A percentile compares a stretch with the other conserved stretches of the same genome.
Conservation (phyloP, 2,888 invertebrate genomes). For the Acrobasis consociella region DNA sequence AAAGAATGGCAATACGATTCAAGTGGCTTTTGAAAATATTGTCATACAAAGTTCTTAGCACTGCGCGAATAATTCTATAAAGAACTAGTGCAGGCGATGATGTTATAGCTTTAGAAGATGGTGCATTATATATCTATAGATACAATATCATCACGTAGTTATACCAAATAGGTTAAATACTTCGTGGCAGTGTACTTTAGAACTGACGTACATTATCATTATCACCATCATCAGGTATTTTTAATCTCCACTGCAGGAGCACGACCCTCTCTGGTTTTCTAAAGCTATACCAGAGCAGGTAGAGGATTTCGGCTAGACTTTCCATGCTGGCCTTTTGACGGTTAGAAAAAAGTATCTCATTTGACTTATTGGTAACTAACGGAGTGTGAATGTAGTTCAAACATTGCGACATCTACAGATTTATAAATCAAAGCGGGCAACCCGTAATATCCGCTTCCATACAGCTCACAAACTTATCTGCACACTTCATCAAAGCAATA, state of each 20-base stretch:
- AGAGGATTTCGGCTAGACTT: too few relatives aligned
- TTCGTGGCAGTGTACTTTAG: too few relatives aligned
- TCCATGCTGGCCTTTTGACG: too few relatives aligned
- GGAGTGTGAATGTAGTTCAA: background rate
- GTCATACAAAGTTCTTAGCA: constrained; percentile 27
- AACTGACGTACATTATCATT: too few relatives aligned
- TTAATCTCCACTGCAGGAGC: too few relatives aligned
- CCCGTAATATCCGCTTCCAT: constrained; percentile 33
- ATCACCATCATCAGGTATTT: too few relatives aligned
- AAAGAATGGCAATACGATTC: constrained; percentile 22
- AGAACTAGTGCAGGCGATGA: constrained; percentile 18
- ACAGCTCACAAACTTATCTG: constrained; percentile 24
- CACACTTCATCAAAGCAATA: constrained; percentile 7
- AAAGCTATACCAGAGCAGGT: too few relatives aligned
- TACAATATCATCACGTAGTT: background rate
- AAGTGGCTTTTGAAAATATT: constrained; percentile 27
- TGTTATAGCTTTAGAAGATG: background rate
- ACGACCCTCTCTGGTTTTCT: too few relatives aligned
- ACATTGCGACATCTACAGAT: background rate
- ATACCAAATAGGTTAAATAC: too few relatives aligned
- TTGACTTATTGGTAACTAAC: too few relatives aligned
- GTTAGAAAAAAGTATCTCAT: too few relatives aligned
- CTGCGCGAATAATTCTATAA: constrained; percentile 29
- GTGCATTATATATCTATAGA: background rate
- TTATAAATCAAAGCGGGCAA: background rate